A percentile compares a stretch with the other conserved stretches of the same genome.
phyloP scores from a whole-genome alignment of 1,140 invertebrate genomes.

The Drosophila jambulina region DNA sequence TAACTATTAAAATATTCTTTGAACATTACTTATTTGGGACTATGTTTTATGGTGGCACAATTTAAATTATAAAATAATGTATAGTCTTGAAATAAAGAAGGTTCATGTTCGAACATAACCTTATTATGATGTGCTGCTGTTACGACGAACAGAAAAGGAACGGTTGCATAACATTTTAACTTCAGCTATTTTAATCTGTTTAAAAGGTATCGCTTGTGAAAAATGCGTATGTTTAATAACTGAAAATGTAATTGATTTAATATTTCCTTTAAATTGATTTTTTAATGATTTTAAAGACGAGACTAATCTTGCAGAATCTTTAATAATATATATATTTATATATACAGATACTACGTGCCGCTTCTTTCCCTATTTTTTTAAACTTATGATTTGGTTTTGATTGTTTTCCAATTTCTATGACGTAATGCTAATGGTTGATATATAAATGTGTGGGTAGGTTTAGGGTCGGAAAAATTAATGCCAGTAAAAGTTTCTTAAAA shows the following conservation, averaged over 20 bases:
- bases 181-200: neutral
- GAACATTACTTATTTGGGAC: neutral
- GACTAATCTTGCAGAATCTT: neutral
- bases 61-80: neutral
- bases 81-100: neutral
- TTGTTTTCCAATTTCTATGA: neutral
- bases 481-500: neutral
- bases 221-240: no score
- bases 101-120: constrained; percentile 6
- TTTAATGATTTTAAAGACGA: neutral
- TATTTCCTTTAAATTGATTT: neutral
- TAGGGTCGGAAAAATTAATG: neutral
- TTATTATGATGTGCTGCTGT: constrained; percentile 3
- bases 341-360: neutral
- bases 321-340: neutral
- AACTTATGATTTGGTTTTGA: neutral
- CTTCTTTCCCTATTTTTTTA: neutral
- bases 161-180: constrained; percentile 9
- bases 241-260: neutral
- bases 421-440: neutral
- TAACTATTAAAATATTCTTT: constrained; percentile 24
- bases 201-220: no score
- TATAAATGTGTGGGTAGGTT: neutral
- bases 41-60: neutral
- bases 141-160: constrained; percentile 1